Base-by-base conservation (phyloP, 2,113 vertebrate species). In the Pionites leucogaster region DNA sequence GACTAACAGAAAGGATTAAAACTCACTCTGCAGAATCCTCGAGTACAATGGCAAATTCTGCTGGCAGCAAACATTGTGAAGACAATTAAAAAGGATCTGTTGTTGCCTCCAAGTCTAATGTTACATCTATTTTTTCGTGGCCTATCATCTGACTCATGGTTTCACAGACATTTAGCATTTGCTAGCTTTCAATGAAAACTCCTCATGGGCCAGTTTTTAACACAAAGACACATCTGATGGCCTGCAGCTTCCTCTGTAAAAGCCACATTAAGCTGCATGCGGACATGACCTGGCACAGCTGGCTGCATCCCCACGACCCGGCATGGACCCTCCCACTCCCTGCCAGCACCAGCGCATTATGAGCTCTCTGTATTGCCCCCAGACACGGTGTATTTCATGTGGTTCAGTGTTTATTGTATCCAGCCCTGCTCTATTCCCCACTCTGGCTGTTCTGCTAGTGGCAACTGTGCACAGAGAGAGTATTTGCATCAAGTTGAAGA, bases 301-400 rank as follows among this genome's bases (percentile, higher is more conserved):
- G 47, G 22, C 46, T 11, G 7, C 0, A 2, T 49, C 25, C 62
- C 17, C 10, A 23, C 18, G 3, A 19, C 31, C 31, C 53, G 18
- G 2, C 16, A 46, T 7, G 37, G 11, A 41, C 11, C 23, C 76
- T 7, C 6, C 17, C 12, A 52, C 10, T 86, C 29, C 33, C 13
- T 95, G 46, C 17, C 20, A 4, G 12, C 31, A 71, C 28, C 2
- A 6, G 11, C 25, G 28, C 8, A 7, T 6, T 28, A 11, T 1
- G 5, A 29, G n/a, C 13, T 74, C 33, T 31, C 11, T 1, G 0
- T 44, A 33, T 64, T 1, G 0, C 5, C 24, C 18, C 24, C 46
- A 59, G 75, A 41, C 31, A 57, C 4, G 16, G 2, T 9, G 4
- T 31, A 41, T 85, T 62, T 79, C 29, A 35, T 19, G 29, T 17